phyloP scores from a whole-genome alignment of 2,113 vertebrate species.

The Xerus inauris region DNA sequence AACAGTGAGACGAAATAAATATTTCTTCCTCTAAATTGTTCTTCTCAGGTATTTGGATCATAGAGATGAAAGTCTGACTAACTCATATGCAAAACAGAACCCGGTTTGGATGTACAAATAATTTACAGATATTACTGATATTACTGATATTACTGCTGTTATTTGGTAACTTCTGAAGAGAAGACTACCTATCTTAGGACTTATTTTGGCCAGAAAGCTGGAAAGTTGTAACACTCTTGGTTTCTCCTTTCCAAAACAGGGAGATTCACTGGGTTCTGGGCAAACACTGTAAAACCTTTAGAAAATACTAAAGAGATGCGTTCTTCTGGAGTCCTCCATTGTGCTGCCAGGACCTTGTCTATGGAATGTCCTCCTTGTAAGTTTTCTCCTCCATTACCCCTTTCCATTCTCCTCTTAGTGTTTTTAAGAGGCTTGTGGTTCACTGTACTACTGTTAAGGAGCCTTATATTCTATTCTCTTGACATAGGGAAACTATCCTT shows the following conservation, averaged over 20 bases:
- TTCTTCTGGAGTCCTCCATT: background rate
- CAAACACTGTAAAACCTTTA: background rate
- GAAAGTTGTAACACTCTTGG: background rate
- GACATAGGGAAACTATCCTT: background rate
- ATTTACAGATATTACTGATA: too few species aligned
- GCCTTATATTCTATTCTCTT: background rate
- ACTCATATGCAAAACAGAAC: background rate
- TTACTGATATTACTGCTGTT: too few species aligned
- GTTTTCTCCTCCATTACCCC: accelerated
- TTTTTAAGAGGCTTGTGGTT: background rate
- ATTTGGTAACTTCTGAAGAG: background rate
- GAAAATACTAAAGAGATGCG: background rate
- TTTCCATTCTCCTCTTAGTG: background rate
- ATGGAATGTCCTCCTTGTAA: background rate
- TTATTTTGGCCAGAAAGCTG: background rate
- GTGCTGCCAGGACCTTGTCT: background rate
- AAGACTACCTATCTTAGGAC: background rate
- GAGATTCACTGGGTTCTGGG: background rate
- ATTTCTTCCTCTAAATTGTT: too few species aligned
- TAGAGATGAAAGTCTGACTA: too few species aligned
- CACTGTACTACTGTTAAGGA: background rate
- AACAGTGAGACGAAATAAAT: too few species aligned
- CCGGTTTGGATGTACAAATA: background rate
- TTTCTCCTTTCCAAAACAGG: background rate
- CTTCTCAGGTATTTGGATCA: too few species aligned